These are phyloP conservation scores for Phragmatobia fuliginosa DNA, from an alignment of 2,888 invertebrate species.

Conservation along the genomic window DNA sequence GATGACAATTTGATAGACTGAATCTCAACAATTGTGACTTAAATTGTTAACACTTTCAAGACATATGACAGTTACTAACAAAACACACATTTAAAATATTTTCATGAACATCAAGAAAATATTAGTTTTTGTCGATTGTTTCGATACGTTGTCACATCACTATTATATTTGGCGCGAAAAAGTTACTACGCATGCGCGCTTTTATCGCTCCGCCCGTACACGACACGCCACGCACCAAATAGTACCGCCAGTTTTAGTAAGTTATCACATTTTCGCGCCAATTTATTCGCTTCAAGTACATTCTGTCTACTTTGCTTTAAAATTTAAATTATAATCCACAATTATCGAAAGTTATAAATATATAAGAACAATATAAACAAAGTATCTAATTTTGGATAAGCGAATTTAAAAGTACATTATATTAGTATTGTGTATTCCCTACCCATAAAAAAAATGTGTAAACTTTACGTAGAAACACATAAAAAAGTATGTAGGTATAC, in stretches of 20 bases:
- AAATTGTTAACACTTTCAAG: constrained; percentile 44
- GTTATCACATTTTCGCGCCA: constrained; percentile 73
- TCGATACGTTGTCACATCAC: constrained; percentile 47
- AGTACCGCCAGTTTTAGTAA: constrained; percentile 33
- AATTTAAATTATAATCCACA: too few relatives aligned
- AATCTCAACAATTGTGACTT: constrained; percentile 66
- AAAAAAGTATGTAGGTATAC: neutral
- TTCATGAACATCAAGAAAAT: neutral
- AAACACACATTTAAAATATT: neutral
- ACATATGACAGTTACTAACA: constrained; percentile 41
- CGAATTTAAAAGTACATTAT: too few relatives aligned
- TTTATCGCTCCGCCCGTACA: constrained; percentile 54
- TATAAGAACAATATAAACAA: too few relatives aligned
- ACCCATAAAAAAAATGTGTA: neutral
- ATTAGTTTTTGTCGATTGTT: neutral
- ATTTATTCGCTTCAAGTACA: constrained; percentile 51
- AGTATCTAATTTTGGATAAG: too few relatives aligned
- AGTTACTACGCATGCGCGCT: constrained; percentile 58
- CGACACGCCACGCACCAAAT: constrained; percentile 35
- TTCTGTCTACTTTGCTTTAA: too few relatives aligned
- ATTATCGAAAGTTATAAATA: too few relatives aligned
- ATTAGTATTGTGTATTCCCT: too few relatives aligned
- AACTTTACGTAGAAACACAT: neutral
- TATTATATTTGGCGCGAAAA: constrained; percentile 60
- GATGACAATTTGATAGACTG: constrained; percentile 81